Conservation (phyloP, 2,888 invertebrate species). For the Synergus gifuensis region DNA sequence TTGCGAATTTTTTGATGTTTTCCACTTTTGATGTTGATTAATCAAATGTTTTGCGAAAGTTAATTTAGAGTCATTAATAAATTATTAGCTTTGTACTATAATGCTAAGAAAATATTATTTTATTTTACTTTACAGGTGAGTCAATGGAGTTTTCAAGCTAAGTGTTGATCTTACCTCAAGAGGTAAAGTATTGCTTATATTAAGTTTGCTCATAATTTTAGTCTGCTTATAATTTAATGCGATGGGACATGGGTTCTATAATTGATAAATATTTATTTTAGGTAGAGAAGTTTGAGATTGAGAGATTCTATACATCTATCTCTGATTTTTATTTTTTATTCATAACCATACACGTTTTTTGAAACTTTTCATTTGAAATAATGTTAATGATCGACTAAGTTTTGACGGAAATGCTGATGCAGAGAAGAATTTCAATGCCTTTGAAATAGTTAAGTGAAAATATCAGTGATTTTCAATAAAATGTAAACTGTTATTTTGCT, state of each 20-base stretch:
- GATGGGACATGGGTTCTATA: not conserved
- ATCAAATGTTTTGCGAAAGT: not conserved
- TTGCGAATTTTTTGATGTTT: not conserved
- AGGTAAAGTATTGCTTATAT: slow-evolving; percentile 11
- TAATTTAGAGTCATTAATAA: not conserved
- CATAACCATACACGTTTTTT: not conserved
- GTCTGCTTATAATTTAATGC: not conserved
- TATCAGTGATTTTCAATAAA: not conserved
- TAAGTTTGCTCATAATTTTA: too few species aligned
- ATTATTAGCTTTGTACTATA: not conserved
- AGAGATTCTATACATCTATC: not conserved
- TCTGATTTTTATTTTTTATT: too few species aligned
- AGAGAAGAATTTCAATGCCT: not conserved
- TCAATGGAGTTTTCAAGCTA: not conserved
- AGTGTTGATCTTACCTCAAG: not conserved
- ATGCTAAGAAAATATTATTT: not conserved
- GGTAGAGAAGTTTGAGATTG: not conserved
- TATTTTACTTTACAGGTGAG: slow-evolving; percentile 32
- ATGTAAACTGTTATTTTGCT: not conserved
- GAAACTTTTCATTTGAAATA: not conserved
- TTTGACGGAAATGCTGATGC: not conserved
- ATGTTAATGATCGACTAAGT: not conserved
- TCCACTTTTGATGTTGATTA: not conserved
- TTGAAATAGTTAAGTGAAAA: not conserved
- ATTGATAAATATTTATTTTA: too few species aligned